Evolutionary conservation across 2,113 vertebrate genomes (phyloP), one percentile per base, ranked within the genome.

Genomic region (Ameiurus melas): DNA sequence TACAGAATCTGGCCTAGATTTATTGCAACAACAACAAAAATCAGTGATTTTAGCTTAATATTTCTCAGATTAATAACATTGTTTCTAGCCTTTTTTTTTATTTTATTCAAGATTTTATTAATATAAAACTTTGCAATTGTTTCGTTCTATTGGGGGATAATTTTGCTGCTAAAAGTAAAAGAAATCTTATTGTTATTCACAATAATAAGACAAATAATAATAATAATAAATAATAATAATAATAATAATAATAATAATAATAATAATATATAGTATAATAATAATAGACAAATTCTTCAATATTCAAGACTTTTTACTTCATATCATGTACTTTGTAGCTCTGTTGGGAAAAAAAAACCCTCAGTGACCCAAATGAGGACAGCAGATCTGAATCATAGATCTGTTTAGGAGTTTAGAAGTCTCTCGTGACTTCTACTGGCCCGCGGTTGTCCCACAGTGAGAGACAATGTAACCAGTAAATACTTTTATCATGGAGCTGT

Each of bases 381-480:
- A 88, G 81, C 57, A 53, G 68, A 88, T 75, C 20, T 70, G 47
- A 77, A 60, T 88, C 33, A 75, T 9, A 39, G 68, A 85, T 85
- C 68, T 85, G 68, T 75, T 73, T 39, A 75, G 84, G 36, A 62
- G 55, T 55, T 77, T 39, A 79, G 60, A 55, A 73, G 9, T 84
- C 58, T 78, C 55, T 57, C 0, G 47, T 57, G 82, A 85, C n/a
- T 84, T 55, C 78, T 43, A 20, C 55, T 33, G 55, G 22, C 64
- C 55, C 55, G 27, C 22, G 57, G 80, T 39, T 47, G 30, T 82
- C 19, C 80, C 55, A 60, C 17, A 39, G 57, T 82, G 30, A 79
- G 7, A 79, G 85, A 70, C 30, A 33, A 75, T 73, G 30, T 64
- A 13, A 53, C n/a, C 66, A 82, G 64, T 33, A 75, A 84, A 84